Evolutionary conservation across 1,140 invertebrate species (phyloP), one percentile per base, ranked within the genome.

Genomic region (Aphis craccivora): DNA sequence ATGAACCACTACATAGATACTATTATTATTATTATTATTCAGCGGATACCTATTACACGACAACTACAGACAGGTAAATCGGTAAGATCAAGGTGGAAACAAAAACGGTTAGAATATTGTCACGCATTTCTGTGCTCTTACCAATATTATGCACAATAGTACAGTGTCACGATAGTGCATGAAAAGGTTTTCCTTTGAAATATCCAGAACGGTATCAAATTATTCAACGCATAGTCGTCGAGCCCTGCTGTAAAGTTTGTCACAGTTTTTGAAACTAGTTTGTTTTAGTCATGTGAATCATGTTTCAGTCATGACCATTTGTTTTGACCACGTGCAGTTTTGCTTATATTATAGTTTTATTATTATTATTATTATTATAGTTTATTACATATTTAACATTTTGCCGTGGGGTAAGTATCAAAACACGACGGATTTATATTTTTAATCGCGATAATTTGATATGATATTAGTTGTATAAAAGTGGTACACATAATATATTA

Each of bases 391-490:
- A 35, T n/a, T 51, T 76, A n/a, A n/a, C 14, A 76, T 76, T n/a
- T 6, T 76, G 25, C 60, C 60, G 14, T 22, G 8, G 60, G 60
- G 30, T 76, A 76, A 35, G 60, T 76, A 76, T 2, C 11, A 76
- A 76, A n/a, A 76, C 60, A 76, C 14, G 60, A 76, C 30, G n/a
- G 60, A 22, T 18, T 20, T 76, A 76, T 76, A 35, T 76, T 76
- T 76, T 76, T 76, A 76, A 76, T 76, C 60, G n/a, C 60, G 60
- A 76, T 76, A 35, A 76, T 76, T 76, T n/a, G 30, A 76, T 76
- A 76, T n/a, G 18, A 76, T 76, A 40, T 40, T 40, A 76, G 30
- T 76, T 14, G 60, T 76, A 76, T 76, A n/a, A 76, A 76, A n/a
- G 60, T 76, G n/a, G 60, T 76, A 76, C 60, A 76, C 60, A 76